Percentiles rank a stretch among this genome's conserved stretches.
Conservation (phyloP, 2,797 vertebrate genomes). For the Lepus oiostolus region DNA sequence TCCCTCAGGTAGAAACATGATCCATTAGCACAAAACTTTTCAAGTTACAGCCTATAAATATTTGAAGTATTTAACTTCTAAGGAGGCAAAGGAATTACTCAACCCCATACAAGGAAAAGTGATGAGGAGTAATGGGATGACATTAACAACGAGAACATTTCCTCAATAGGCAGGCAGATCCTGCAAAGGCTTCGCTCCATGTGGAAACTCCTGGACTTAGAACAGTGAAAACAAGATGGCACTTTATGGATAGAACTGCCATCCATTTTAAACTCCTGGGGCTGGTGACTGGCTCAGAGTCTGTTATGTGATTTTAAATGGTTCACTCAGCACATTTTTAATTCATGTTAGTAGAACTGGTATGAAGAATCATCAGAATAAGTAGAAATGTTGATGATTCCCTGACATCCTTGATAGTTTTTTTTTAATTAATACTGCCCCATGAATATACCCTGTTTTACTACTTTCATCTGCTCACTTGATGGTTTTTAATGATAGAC, state of each 20-base stretch:
- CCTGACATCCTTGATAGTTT: neutral
- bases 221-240: conserved; percentile 24
- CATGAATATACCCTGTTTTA: neutral
- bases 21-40: conserved; percentile 80
- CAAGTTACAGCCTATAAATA: conserved; percentile 82
- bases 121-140: conserved; percentile 67
- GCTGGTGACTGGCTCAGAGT: neutral
- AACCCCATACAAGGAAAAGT: conserved; percentile 48
- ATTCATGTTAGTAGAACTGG: neutral
- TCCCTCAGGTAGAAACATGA: conserved; percentile 79
- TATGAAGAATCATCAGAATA: neutral
- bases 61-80: conserved; percentile 76
- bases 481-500: neutral
- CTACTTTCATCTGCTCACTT: neutral
- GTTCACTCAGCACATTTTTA: neutral
- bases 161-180: neutral
- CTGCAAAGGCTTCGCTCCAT: neutral
- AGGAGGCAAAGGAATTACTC: conserved; percentile 75
- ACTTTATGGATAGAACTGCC: neutral
- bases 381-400: neutral
- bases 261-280: neutral
- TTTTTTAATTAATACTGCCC: neutral
- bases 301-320: neutral
- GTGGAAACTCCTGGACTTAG: neutral
- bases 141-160: conserved; percentile 69